Evolutionary conservation across 2,888 invertebrate species (phyloP).

Genomic region (Leucania comma): DNA sequence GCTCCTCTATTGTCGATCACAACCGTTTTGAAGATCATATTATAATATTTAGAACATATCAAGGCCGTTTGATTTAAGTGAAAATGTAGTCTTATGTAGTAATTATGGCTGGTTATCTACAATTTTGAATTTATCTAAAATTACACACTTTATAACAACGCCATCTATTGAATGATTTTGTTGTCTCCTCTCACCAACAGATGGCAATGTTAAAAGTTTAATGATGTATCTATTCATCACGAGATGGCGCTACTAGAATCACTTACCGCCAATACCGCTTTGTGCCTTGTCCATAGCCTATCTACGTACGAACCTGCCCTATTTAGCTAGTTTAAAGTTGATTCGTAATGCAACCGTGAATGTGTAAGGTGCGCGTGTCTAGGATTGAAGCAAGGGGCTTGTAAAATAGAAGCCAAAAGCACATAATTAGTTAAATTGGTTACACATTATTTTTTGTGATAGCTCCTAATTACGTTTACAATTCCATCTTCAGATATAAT

Average conservation of each 20-base stretch:
- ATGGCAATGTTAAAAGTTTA: constrained; percentile 3
- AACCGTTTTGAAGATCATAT: no score
- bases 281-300: background rate
- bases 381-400: no score
- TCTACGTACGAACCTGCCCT: background rate
- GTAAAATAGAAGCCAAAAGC: no score
- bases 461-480: background rate
- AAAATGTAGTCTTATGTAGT: background rate
- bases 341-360: background rate
- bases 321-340: background rate
- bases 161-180: constrained; percentile 36
- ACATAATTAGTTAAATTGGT: background rate
- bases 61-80: background rate
- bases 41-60: background rate
- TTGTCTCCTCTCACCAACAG: constrained; percentile 35
- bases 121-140: background rate
- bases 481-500: background rate
- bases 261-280: background rate
- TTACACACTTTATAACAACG: constrained; percentile 8
- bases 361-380: background rate
- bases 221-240: constrained; percentile 23
- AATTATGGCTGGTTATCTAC: background rate
- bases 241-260: constrained; percentile 33
- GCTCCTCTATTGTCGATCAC: no score
- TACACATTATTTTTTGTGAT: background rate